Percentiles rank a stretch among this genome's conserved stretches.
phyloP scores from a whole-genome alignment of 2,797 vertebrate species.

The Aplochiton taeniatus region DNA sequence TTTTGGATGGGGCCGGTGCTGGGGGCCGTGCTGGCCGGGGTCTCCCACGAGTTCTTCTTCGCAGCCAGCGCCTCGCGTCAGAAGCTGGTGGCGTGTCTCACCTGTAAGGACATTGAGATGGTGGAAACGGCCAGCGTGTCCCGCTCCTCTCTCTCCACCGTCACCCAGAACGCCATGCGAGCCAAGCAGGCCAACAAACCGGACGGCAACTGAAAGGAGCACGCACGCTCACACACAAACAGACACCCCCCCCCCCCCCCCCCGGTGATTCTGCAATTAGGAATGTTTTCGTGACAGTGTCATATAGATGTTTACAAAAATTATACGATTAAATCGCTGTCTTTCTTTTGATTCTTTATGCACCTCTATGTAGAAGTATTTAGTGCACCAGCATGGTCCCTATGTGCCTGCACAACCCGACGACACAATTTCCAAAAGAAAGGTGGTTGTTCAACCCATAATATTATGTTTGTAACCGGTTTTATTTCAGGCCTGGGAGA shows the following conservation, averaged over 20 bases:
- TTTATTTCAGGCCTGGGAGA: conserved; percentile 23
- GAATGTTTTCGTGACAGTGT: no score
- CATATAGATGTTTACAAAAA: no score
- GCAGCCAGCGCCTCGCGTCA: conserved; percentile 77
- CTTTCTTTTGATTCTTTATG: no score
- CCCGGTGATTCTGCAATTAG: no score
- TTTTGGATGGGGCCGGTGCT: conserved; percentile 82
- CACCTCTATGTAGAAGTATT: no score
- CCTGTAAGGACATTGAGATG: conserved; percentile 81
- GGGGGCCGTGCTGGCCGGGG: conserved; percentile 75
- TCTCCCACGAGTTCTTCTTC: conserved; percentile 83
- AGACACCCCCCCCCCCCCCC: background rate
- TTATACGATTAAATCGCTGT: no score
- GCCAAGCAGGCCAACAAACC: conserved; percentile 75
- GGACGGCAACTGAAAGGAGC: conserved; percentile 71
- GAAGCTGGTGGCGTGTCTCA: conserved; percentile 81
- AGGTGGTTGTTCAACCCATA: conserved; percentile 32
- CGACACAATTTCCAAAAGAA: background rate
- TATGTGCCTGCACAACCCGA: conserved; percentile 28
- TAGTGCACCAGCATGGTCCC: no score
- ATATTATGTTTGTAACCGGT: conserved; percentile 26
- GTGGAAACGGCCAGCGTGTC: conserved; percentile 80
- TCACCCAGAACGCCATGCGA: conserved; percentile 74
- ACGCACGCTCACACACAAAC: background rate
- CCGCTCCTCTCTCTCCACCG: conserved; percentile 79